phyloP scores from a whole-genome alignment of 2,113 vertebrate species.

The Ovis canadensis region DNA sequence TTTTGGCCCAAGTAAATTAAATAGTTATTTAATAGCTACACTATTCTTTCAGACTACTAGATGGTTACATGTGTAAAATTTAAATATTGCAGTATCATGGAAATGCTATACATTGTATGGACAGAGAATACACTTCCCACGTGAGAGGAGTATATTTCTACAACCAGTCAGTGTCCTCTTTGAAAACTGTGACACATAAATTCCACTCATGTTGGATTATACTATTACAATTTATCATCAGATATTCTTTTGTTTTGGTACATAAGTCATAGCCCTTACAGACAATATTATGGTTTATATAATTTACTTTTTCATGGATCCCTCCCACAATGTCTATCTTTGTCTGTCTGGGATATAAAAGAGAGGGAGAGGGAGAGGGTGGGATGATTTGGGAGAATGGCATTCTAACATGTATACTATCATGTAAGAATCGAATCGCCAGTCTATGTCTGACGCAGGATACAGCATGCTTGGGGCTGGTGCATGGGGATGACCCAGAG shows the following conservation, averaged over 20 bases:
- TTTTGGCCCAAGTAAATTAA: not conserved
- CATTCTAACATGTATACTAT: no score
- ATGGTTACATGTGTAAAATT: not conserved
- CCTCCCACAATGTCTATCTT: not conserved
- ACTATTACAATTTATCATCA: not conserved
- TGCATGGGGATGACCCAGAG: no score
- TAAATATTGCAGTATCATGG: not conserved
- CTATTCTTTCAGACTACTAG: not conserved
- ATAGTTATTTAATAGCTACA: not conserved
- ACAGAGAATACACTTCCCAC: not conserved
- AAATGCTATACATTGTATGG: not conserved
- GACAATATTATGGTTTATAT: not conserved
- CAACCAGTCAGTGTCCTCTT: not conserved
- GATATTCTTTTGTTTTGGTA: not conserved
- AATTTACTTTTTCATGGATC: not conserved
- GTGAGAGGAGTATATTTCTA: rapidly evolving
- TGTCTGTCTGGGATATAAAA: not conserved
- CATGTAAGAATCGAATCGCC: no score
- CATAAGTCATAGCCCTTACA: not conserved
- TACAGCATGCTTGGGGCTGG: no score
- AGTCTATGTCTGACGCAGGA: no score
- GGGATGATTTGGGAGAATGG: no score
- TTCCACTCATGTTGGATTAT: not conserved
- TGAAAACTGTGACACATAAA: not conserved
- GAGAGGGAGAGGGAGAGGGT: no score